Percentiles rank a stretch among this genome's conserved stretches.
phyloP scores from a whole-genome alignment of 2,888 invertebrate species.

The Phengaris alcon region DNA sequence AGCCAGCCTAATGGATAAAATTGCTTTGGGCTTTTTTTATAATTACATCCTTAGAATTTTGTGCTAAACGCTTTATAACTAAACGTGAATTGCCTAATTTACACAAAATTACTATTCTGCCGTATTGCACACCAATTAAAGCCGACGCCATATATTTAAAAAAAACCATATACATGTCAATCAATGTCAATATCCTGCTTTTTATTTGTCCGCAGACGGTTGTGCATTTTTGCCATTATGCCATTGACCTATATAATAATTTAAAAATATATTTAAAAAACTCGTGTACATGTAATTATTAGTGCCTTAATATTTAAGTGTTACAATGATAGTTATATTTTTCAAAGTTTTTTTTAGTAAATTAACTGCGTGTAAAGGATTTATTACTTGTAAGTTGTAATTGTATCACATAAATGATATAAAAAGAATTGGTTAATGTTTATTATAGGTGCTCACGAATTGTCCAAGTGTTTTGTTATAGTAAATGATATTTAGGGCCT shows the following conservation, averaged over 20 bases:
- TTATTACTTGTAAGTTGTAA: neutral
- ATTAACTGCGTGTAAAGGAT: neutral
- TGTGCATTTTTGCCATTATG: slow-evolving; percentile 4
- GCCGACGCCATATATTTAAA: too few relatives aligned
- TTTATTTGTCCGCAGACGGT: neutral
- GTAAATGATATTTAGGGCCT: too few relatives aligned
- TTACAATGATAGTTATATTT: neutral
- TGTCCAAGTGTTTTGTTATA: too few relatives aligned
- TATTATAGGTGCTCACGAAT: neutral
- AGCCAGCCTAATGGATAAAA: neutral
- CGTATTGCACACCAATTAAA: slow-evolving; percentile 4
- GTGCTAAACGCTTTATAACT: neutral
- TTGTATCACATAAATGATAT: neutral
- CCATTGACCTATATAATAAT: neutral
- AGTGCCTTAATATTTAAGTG: neutral
- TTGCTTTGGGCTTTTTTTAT: neutral
- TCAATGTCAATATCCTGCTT: slow-evolving; percentile 18
- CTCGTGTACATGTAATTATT: neutral
- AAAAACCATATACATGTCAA: slow-evolving; percentile 21
- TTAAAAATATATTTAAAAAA: neutral
- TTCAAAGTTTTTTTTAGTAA: neutral
- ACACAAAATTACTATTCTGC: slow-evolving; percentile 2
- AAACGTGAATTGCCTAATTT: slow-evolving; percentile 9
- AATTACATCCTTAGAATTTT: slow-evolving; percentile 7
- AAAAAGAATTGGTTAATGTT: neutral